These are phyloP conservation scores for Tetramorium bicarinatum DNA, from an alignment of 2,888 invertebrate genomes.

Conservation along the genomic window DNA sequence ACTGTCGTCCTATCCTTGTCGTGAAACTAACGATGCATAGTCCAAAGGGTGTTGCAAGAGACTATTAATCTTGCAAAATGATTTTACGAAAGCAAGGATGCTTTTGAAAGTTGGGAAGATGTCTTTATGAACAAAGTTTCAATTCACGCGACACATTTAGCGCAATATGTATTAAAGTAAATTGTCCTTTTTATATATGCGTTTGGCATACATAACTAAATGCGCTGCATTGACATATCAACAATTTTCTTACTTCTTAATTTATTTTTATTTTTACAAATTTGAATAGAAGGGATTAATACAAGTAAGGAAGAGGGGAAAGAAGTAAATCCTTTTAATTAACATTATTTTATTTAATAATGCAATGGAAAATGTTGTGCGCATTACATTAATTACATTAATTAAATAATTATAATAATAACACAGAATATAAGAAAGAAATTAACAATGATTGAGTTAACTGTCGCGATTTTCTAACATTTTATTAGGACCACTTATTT, in stretches of 20 bases:
- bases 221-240: neutral
- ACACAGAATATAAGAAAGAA: neutral
- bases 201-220: neutral
- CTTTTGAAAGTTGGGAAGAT: neutral
- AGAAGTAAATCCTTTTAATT: neutral
- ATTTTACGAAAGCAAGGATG: neutral
- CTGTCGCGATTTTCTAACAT: too few relatives aligned
- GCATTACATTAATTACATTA: neutral
- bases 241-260: neutral
- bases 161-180: slow-evolving; percentile 5
- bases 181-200: neutral
- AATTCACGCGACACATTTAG: neutral
- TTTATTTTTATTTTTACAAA: neutral
- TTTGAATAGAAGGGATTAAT: neutral
- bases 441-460: slow-evolving; percentile 16
- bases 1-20: neutral
- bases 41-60: neutral
- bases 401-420: neutral
- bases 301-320: neutral
- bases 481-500: neutral
- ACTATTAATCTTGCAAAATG: slow-evolving; percentile 24
- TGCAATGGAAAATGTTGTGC: neutral
- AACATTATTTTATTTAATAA: slow-evolving; percentile 9
- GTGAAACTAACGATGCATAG: neutral
- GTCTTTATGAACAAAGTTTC: neutral